Conservation (phyloP, 1,140 invertebrate species). For the Dendrolimus kikuchii region DNA sequence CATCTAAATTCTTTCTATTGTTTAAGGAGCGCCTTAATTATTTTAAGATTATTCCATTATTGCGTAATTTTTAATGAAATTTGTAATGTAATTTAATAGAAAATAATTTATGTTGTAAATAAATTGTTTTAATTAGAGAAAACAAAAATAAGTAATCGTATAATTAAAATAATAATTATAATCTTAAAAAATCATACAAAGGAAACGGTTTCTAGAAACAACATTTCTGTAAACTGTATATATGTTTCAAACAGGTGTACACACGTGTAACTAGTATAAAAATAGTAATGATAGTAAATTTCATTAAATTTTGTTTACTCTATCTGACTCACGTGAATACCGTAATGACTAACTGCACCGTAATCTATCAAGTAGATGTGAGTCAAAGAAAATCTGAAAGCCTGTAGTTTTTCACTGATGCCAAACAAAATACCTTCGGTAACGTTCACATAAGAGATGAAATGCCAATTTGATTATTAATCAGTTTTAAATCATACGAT, state of each 20-base stretch:
- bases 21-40: no score
- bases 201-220: no score
- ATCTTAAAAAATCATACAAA: no score
- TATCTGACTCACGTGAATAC: conserved; percentile 45
- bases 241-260: neutral
- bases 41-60: no score
- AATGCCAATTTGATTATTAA: conserved; percentile 7
- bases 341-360: conserved; percentile 39
- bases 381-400: conserved; percentile 37
- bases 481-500: neutral
- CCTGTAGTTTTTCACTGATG: conserved; percentile 23
- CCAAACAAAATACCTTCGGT: conserved; percentile 12
- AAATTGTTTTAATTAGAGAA: no score
- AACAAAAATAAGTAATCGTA: no score
- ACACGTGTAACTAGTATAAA: no score
- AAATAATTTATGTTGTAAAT: no score
- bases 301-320: conserved; percentile 4
- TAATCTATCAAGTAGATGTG: conserved; percentile 22
- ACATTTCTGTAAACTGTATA: neutral
- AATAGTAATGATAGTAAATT: neutral
- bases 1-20: no score
- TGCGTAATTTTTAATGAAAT: no score
- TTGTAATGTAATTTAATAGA: no score
- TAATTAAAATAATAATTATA: no score
- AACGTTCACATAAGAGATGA: neutral